Evolutionary conservation across 2,797 vertebrate genomes (phyloP), one percentile per base, ranked within the genome.

Genomic region (Pogoniulus pusillus): DNA sequence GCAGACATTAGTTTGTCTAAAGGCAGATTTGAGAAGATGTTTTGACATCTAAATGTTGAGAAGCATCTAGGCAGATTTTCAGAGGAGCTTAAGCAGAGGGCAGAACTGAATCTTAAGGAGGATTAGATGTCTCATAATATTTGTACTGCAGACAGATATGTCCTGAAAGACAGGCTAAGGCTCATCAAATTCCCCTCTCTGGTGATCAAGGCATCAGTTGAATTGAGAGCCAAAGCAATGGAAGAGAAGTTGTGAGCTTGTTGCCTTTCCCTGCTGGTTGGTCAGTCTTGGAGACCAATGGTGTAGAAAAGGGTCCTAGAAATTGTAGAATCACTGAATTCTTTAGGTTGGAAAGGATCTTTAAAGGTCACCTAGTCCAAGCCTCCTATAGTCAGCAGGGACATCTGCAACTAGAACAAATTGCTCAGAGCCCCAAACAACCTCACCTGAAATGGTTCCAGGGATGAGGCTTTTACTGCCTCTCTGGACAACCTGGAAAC

Each of bases 61-160:
- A 89, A 37, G 43, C 73, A 83, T 35, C 92, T 34, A 87, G 70
- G 57, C 16, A 66, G 88, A 66, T 23, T 85, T 83, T 93, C 70
- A 70, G 74, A 70, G 62, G 66, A 87, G 78, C 77, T 57, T 55
- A 26, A 81, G 73, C 45, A 84, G 62, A 64, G 62, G 58, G 66
- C 20, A 69, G 76, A 72, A 63, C 35, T 70, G 82, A 87, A 93
- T 95, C 73, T 85, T 87, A 94, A 93, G 51, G 59, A 92, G 47
- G 39, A 82, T 90, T 90, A 66, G 15, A 6, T 63, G 49, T 76
- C 55, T 82, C 30, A 82, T 43, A 17, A 34, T 34, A 54, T 63
- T 54, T 26, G 57, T 45, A 17, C 30, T n/a, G 60, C 68, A 68
- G 64, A 14, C 8, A 71, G 59, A 13, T 17, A 23, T 1, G 10